Conservation (phyloP, 2,888 invertebrate species). For the Drosophila quinaria region DNA sequence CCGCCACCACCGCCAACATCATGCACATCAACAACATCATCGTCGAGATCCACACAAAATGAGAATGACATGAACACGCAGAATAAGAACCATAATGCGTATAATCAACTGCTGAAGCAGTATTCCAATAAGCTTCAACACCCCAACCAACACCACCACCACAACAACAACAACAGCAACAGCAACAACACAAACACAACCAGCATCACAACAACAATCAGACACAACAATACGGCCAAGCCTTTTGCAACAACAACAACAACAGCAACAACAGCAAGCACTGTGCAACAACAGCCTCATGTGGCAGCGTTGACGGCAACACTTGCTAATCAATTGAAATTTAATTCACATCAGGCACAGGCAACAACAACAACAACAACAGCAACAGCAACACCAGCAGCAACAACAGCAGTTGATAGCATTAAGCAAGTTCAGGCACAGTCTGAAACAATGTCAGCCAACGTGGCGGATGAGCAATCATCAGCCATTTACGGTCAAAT, state of each 20-base stretch:
- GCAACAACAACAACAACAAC: constrained; percentile 46
- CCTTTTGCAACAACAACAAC: constrained; percentile 44
- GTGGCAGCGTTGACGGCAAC: constrained; percentile 81
- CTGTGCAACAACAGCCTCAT: constrained; percentile 64
- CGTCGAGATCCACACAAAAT: constrained; percentile 62
- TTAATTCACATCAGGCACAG: constrained; percentile 82
- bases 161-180: constrained; percentile 30
- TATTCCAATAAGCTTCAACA: constrained; percentile 82
- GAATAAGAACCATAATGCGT: constrained; percentile 83
- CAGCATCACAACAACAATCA: constrained; percentile 41
- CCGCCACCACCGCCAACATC: constrained; percentile 13
- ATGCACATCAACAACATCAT: constrained; percentile 44
- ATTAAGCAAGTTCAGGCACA: constrained; percentile 26
- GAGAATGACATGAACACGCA: constrained; percentile 85
- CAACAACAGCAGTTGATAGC: constrained; percentile 38
- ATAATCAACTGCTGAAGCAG: constrained; percentile 84
- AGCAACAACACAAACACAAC: constrained; percentile 47
- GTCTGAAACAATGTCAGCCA: constrained; percentile 59
- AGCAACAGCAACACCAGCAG: constrained; percentile 34
- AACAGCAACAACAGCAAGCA: constrained; percentile 25
- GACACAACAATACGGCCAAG: constrained; percentile 52
- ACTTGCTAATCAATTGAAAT: constrained; percentile 84
- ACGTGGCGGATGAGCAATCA: constrained; percentile 75
- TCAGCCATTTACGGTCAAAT: constrained; percentile 67
- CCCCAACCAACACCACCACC: constrained; percentile 36